Percentiles rank a stretch among this genome's conserved stretches.
Conservation (phyloP, 2,113 vertebrate species). For the Glaucomys volans region DNA sequence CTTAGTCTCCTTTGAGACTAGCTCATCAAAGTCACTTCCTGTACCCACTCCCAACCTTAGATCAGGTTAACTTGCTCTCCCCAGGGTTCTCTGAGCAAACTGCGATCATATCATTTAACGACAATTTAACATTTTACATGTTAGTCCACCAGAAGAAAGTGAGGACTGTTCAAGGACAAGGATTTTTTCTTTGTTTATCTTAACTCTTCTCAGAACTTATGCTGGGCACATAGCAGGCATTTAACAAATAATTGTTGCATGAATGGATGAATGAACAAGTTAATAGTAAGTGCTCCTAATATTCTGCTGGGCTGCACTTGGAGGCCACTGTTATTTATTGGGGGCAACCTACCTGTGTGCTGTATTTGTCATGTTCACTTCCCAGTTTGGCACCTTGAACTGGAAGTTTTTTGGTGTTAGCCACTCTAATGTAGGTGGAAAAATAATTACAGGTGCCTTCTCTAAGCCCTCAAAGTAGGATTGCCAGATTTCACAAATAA, state of each 20-base stretch:
- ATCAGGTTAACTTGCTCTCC: not conserved
- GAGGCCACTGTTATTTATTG: not conserved
- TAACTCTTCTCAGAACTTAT: not conserved
- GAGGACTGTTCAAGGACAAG: not conserved
- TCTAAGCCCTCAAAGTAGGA: not conserved
- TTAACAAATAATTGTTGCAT: not conserved
- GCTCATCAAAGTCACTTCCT: not conserved
- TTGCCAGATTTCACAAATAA: conserved; percentile 20
- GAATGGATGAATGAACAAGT: not conserved
- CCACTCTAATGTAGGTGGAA: not conserved
- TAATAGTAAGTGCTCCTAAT: not conserved
- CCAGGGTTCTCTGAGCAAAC: not conserved
- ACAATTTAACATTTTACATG: not conserved
- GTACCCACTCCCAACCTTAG: not conserved
- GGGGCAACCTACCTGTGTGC: too few relatives aligned
- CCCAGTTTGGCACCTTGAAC: not conserved
- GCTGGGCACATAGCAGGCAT: not conserved
- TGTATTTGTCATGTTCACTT: not conserved
- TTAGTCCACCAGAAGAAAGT: not conserved
- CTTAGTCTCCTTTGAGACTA: not conserved
- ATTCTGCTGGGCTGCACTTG: not conserved
- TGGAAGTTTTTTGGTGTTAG: not conserved
- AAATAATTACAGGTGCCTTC: not conserved
- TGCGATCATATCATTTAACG: not conserved
- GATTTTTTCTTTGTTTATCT: not conserved